Evolutionary conservation across 1,140 invertebrate species (phyloP).

Genomic region (Dinoponera quadriceps): DNA sequence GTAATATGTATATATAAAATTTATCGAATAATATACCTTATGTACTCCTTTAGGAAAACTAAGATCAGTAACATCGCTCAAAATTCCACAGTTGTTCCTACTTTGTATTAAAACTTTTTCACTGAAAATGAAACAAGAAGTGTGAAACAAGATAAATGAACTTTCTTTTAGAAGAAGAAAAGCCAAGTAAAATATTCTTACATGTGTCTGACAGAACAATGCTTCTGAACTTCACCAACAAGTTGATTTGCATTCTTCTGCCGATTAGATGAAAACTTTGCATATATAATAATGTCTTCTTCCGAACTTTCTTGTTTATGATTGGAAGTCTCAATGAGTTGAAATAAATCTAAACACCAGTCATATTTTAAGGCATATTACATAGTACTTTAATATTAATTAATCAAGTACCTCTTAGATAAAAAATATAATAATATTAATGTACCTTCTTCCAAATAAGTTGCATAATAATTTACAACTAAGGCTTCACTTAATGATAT

Average conservation of each 20-base stretch:
- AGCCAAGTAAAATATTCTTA: background rate
- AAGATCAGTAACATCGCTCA: constrained; percentile 32
- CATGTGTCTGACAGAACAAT: background rate
- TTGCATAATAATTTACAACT: constrained; percentile 9
- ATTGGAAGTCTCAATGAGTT: background rate
- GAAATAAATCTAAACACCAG: constrained; percentile 23
- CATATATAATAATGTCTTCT: background rate
- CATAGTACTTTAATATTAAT: constrained; percentile 2
- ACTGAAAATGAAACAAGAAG: constrained; percentile 16
- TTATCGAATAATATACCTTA: constrained; percentile 63
- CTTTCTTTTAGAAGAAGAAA: background rate
- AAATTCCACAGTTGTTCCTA: background rate
- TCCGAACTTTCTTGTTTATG: background rate
- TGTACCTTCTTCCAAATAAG: constrained; percentile 11
- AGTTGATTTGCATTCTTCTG: background rate
- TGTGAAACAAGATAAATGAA: constrained; percentile 12
- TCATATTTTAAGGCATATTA: background rate
- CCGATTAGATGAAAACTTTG: background rate
- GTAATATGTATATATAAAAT: constrained; percentile 30
- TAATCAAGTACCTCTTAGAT: background rate
- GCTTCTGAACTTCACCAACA: background rate
- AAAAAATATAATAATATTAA: background rate
- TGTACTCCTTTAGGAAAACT: constrained; percentile 76
- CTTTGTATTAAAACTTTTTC: constrained; percentile 32
- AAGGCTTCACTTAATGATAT: constrained; percentile 22